Percentiles rank a stretch among this genome's conserved stretches.
Evolutionary conservation across 2,888 invertebrate genomes (phyloP).

Genomic region (Notocelia uddmanniana): DNA sequence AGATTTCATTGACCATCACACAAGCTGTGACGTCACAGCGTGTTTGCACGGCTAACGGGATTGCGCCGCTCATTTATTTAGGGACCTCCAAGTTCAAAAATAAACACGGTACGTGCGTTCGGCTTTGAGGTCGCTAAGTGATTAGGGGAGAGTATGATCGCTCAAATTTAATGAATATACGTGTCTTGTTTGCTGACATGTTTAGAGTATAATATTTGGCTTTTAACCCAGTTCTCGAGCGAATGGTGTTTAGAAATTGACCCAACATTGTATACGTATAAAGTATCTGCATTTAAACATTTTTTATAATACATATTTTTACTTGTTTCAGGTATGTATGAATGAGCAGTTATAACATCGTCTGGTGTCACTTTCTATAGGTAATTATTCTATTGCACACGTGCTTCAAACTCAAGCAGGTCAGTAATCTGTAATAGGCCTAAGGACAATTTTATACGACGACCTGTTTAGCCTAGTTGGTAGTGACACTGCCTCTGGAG

Average conservation of each 20-base stretch:
- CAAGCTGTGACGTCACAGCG: conserved; percentile 41
- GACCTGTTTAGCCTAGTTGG: no score
- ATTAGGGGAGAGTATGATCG: conserved; percentile 26
- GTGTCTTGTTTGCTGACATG: conserved; percentile 13
- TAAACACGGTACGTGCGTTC: conserved; percentile 47
- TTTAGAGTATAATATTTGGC: background rate
- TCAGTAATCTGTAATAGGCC: no score
- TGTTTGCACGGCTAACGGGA: conserved; percentile 67
- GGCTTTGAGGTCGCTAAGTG: conserved; percentile 44
- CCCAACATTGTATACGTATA: background rate
- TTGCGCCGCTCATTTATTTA: conserved; percentile 74
- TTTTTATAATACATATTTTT: background rate
- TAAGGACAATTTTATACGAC: no score
- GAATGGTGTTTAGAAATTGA: background rate
- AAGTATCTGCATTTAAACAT: background rate
- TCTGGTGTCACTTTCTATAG: background rate
- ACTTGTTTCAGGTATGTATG: conserved; percentile 31
- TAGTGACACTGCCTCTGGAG: no score
- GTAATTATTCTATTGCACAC: background rate
- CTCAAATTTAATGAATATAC: conserved; percentile 27
- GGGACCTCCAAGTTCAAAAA: conserved; percentile 47
- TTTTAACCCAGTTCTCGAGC: background rate
- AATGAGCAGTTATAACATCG: background rate
- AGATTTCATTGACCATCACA: conserved; percentile 21
- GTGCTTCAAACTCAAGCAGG: background rate